A percentile compares a stretch with the other conserved stretches of the same genome.
phyloP scores from a whole-genome alignment of 2,888 invertebrate genomes.

The Spodoptera littoralis region DNA sequence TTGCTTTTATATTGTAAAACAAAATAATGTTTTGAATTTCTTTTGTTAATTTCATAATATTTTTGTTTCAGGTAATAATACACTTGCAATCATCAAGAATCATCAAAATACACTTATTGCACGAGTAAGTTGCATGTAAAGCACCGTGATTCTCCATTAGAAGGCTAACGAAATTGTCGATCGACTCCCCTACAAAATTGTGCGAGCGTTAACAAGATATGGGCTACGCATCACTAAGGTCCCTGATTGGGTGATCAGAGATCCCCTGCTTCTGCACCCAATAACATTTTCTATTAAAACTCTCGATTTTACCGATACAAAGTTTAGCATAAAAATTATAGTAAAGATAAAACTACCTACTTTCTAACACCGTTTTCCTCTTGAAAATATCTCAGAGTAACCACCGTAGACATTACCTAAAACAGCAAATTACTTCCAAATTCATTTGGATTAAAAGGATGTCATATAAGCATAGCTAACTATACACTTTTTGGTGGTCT shows the following conservation, averaged over 20 bases:
- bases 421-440: neutral
- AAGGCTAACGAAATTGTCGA: constrained; percentile 30
- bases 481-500: too few relatives aligned
- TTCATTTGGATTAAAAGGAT: too few relatives aligned
- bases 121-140: constrained; percentile 35
- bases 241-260: constrained; percentile 4
- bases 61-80: constrained; percentile 42
- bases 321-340: too few relatives aligned
- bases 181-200: constrained; percentile 32
- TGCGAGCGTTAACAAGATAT: constrained; percentile 30
- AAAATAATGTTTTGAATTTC: constrained; percentile 10
- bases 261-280: constrained; percentile 7
- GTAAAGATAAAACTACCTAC: too few relatives aligned
- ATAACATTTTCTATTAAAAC: neutral
- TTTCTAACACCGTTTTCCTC: too few relatives aligned
- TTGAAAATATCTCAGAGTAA: too few relatives aligned
- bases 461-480: too few relatives aligned
- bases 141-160: constrained; percentile 32
- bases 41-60: neutral
- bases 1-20: neutral
- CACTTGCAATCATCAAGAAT: neutral
- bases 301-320: too few relatives aligned
- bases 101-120: constrained; percentile 14
- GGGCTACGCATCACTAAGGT: constrained; percentile 26
- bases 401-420: too few relatives aligned